Percentiles rank a stretch among this genome's conserved stretches.
These are phyloP conservation scores for Agriopis leucophaearia DNA, from an alignment of 2,888 invertebrate species.

Conservation along the genomic window DNA sequence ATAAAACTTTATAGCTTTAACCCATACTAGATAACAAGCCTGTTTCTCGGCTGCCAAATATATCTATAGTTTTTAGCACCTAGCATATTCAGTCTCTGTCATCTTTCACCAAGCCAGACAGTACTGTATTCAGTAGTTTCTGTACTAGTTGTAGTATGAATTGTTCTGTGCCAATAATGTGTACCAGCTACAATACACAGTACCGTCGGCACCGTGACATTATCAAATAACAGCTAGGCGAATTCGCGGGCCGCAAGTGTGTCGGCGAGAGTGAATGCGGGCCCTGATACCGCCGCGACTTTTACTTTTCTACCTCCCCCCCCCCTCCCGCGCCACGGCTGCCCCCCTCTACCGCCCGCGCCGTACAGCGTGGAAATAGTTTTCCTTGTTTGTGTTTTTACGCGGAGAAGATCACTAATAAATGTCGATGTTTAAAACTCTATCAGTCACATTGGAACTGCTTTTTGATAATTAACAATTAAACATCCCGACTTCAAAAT, in stretches of 20 bases:
- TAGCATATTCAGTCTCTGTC: background rate
- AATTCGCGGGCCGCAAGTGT: constrained; percentile 55
- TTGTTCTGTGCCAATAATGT: background rate
- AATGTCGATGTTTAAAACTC: background rate
- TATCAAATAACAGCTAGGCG: constrained; percentile 42
- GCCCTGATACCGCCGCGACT: constrained; percentile 78
- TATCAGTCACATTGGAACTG: background rate
- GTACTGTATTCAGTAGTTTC: background rate
- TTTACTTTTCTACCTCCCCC: constrained; percentile 74
- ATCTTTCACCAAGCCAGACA: background rate
- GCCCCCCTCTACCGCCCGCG: constrained; percentile 32
- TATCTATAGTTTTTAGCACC: background rate
- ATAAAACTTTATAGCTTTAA: too few species aligned
- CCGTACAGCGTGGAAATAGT: constrained; percentile 13
- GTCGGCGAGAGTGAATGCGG: constrained; percentile 77
- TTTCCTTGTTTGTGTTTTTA: constrained; percentile 23
- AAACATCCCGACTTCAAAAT: too few species aligned
- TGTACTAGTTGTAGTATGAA: background rate
- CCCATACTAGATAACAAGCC: too few species aligned
- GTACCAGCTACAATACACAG: background rate
- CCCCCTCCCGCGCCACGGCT: constrained; percentile 39
- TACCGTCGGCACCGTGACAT: constrained; percentile 32
- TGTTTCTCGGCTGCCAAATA: too few species aligned
- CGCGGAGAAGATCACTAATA: background rate
- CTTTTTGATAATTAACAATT: too few species aligned